Evolutionary conservation across 2,113 vertebrate species (phyloP).

Genomic region (Jaculus jaculus): DNA sequence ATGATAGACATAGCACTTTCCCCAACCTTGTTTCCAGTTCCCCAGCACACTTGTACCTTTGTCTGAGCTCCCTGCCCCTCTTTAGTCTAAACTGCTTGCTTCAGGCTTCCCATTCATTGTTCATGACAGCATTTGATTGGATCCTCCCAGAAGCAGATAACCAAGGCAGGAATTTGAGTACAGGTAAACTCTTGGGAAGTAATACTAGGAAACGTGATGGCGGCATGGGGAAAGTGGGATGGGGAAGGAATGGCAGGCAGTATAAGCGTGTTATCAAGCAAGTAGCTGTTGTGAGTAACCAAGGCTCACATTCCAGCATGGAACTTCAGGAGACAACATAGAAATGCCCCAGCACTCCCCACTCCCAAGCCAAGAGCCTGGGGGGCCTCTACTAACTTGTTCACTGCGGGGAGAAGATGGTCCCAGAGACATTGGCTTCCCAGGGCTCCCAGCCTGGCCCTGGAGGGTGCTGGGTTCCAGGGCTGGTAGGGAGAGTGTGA

Average conservation of each 20-base stretch:
- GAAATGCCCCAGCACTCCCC: too few species aligned
- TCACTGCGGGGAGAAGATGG: not conserved
- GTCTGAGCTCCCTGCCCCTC: not conserved
- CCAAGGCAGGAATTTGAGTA: not conserved
- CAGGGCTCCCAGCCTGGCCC: too few species aligned
- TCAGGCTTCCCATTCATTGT: not conserved
- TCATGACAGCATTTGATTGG: not conserved
- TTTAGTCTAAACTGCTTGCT: rapidly evolving
- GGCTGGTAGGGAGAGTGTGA: rapidly evolving
- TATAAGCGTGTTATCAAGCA: not conserved
- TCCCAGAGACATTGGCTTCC: not conserved
- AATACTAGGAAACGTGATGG: not conserved
- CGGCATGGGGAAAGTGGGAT: not conserved
- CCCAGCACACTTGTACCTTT: too few species aligned
- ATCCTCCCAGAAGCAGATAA: not conserved
- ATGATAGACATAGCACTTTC: not conserved
- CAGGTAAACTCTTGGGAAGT: not conserved
- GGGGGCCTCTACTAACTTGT: too few species aligned
- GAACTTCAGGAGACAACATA: not conserved
- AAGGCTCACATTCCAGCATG: not conserved
- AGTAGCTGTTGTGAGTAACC: too few species aligned
- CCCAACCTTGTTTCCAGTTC: too few species aligned
- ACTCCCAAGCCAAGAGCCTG: not conserved
- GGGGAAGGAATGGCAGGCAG: not conserved
- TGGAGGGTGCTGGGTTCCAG: not conserved